phyloP scores from a whole-genome alignment of 2,888 invertebrate species.

The Agrypnus murinus region DNA sequence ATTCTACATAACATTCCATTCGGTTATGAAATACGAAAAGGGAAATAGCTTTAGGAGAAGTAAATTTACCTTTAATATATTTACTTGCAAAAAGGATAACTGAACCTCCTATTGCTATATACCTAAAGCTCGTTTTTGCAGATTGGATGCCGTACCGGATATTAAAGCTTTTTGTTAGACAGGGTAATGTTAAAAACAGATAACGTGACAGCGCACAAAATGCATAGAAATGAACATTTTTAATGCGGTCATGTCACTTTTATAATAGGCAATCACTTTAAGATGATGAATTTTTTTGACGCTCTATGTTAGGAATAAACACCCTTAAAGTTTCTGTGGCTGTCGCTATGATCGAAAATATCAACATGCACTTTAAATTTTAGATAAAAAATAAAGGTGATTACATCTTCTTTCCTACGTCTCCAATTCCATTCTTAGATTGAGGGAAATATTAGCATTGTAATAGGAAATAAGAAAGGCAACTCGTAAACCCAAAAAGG shows the following conservation, averaged over 20 bases:
- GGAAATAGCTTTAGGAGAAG: conserved; percentile 39
- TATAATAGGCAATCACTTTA: conserved; percentile 31
- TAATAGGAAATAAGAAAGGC: conserved; percentile 10
- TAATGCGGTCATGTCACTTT: conserved; percentile 31
- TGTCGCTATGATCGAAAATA: no score
- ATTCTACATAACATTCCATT: conserved; percentile 29
- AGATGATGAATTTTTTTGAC: conserved; percentile 24
- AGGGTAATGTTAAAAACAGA: conserved; percentile 40
- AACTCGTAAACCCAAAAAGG: conserved; percentile 19
- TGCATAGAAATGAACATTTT: conserved; percentile 36
- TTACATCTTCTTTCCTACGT: not conserved
- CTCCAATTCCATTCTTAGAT: not conserved
- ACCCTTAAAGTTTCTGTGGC: no score
- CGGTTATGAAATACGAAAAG: conserved; percentile 25
- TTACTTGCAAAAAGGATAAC: conserved; percentile 41
- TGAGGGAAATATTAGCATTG: conserved; percentile 1
- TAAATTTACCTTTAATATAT: conserved; percentile 42
- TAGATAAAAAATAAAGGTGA: no score
- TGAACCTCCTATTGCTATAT: conserved; percentile 34
- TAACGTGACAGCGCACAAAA: conserved; percentile 36
- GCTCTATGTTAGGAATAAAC: no score
- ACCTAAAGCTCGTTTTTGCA: conserved; percentile 40
- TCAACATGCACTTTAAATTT: no score
- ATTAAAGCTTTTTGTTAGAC: conserved; percentile 43
- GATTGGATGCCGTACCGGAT: conserved; percentile 38